phyloP scores from a whole-genome alignment of 2,888 invertebrate genomes.

The Alsophila aescularia region DNA sequence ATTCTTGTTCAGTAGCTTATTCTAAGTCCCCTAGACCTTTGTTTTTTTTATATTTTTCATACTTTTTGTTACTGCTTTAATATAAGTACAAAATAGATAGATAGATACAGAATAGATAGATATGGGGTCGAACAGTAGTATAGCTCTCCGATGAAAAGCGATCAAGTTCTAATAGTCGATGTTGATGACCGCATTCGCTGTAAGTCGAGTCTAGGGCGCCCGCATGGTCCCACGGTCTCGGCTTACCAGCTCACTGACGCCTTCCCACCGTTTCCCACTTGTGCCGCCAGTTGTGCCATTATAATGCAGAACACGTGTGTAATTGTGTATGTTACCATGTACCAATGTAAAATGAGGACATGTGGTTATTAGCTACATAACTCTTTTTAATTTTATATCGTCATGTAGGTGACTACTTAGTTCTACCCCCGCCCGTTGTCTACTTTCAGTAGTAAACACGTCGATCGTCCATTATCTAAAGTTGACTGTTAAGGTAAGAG shows the following conservation, averaged over 20 bases:
- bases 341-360: constrained; percentile 19
- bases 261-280: constrained; percentile 56
- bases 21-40: too few species aligned
- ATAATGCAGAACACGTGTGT: constrained; percentile 72
- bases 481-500: too few species aligned
- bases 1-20: too few species aligned
- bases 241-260: constrained; percentile 50
- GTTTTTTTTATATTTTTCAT: too few species aligned
- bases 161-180: constrained; percentile 10
- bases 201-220: constrained; percentile 40
- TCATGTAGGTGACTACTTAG: too few species aligned
- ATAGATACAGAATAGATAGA: too few species aligned
- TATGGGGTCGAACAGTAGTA: constrained; percentile 13
- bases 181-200: constrained; percentile 25
- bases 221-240: constrained; percentile 77
- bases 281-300: constrained; percentile 56
- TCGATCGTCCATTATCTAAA: too few species aligned
- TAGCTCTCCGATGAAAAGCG: constrained; percentile 11
- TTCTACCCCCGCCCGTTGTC: too few species aligned
- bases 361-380: constrained; percentile 15
- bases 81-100: too few species aligned
- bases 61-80: too few species aligned
- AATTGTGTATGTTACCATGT: constrained; percentile 25
- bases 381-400: constrained; percentile 1
- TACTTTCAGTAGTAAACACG: too few species aligned